Evolutionary conservation across 2,113 vertebrate species (phyloP).

Genomic region (Alethe diademata): DNA sequence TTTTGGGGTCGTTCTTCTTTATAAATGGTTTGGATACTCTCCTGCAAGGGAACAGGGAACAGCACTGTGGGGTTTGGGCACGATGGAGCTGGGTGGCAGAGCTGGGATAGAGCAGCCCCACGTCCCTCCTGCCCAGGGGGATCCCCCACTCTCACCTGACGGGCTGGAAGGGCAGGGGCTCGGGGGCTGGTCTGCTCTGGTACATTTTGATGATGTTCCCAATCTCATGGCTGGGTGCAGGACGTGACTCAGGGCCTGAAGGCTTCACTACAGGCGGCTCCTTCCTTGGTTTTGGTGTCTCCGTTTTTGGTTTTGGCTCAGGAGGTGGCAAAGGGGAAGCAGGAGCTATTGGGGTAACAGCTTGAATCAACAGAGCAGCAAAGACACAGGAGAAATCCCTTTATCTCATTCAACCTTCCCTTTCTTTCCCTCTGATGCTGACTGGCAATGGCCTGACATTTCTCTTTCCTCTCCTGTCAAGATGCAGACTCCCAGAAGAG

Average conservation of each 20-base stretch:
- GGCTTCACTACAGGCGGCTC: background rate
- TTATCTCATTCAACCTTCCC: background rate
- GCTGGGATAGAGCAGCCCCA: background rate
- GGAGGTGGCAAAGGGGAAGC: background rate
- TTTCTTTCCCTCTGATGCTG: background rate
- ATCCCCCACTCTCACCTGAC: constrained; percentile 70
- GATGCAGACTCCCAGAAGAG: background rate
- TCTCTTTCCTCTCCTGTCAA: background rate
- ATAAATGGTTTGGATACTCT: constrained; percentile 67
- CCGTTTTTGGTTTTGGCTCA: background rate
- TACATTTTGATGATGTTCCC: constrained; percentile 88
- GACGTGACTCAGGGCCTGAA: background rate
- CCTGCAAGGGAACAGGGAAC: constrained; percentile 52
- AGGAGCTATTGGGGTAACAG: background rate
- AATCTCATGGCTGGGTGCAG: constrained; percentile 84
- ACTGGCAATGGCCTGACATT: background rate
- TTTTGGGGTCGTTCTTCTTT: constrained; percentile 87
- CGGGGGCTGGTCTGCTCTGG: constrained; percentile 79
- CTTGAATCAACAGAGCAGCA: background rate
- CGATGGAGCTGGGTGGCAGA: background rate
- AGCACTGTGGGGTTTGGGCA: background rate
- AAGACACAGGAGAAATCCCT: background rate
- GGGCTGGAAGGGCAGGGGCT: constrained; percentile 76
- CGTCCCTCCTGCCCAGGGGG: background rate
- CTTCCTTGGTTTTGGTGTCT: background rate